These are phyloP conservation scores for Hyles vespertilio DNA, from an alignment of 1,140 invertebrate genomes.

Conservation along the genomic window DNA sequence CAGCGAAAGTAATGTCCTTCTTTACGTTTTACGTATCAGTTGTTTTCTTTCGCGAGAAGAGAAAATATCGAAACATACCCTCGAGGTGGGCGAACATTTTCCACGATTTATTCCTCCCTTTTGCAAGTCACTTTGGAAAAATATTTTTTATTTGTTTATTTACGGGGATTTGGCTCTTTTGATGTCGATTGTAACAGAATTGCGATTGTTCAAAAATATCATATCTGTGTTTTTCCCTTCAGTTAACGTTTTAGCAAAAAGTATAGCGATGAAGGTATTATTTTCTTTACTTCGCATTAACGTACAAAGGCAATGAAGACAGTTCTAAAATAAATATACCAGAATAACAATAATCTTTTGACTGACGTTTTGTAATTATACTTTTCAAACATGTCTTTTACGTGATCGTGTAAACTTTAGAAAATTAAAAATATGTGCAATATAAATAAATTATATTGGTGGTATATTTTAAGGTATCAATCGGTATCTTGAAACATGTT, in stretches of 20 bases:
- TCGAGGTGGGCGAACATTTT: slow-evolving; percentile 54
- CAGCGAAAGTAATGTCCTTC: slow-evolving; percentile 68
- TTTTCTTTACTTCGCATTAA: neutral
- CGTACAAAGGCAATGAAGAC: neutral
- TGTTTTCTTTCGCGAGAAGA: slow-evolving; percentile 59
- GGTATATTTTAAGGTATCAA: too few species aligned
- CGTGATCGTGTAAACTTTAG: too few species aligned
- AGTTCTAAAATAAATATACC: too few species aligned
- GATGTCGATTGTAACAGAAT: slow-evolving; percentile 57
- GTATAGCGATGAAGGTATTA: slow-evolving; percentile 2
- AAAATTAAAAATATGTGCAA: too few species aligned
- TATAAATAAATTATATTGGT: too few species aligned
- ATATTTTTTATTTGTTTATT: slow-evolving; percentile 68
- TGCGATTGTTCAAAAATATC: slow-evolving; percentile 51
- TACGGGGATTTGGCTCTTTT: slow-evolving; percentile 67
- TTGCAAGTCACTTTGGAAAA: slow-evolving; percentile 53
- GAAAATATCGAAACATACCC: slow-evolving; percentile 59
- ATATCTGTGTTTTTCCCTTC: slow-evolving; percentile 36
- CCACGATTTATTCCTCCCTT: slow-evolving; percentile 61
- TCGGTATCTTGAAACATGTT: too few species aligned
- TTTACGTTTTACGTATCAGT: slow-evolving; percentile 65
- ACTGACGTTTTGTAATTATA: too few species aligned
- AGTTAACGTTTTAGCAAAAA: slow-evolving; percentile 27
- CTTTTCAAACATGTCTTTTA: too few species aligned
- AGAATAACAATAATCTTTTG: too few species aligned